Evolutionary conservation across 2,888 invertebrate species (phyloP).

Genomic region (Tupiocoris notatus): DNA sequence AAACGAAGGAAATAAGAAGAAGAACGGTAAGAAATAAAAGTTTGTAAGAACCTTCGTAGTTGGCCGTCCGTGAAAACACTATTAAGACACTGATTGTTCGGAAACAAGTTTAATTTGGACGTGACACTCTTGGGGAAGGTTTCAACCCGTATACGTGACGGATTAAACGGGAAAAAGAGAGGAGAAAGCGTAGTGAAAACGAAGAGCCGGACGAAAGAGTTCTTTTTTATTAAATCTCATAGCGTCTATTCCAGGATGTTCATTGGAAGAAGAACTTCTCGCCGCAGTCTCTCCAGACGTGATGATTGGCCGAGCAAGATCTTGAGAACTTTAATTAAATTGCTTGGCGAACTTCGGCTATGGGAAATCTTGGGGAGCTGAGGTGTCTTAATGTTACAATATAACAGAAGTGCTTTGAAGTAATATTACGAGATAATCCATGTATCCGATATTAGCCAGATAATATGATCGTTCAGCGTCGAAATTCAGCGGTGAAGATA

Average conservation of each 20-base stretch:
- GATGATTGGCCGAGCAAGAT: neutral
- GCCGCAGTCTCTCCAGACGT: neutral
- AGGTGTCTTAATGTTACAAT: too few species aligned
- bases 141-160: constrained; percentile 36
- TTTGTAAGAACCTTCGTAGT: constrained; percentile 14
- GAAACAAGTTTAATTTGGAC: constrained; percentile 43
- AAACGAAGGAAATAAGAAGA: constrained; percentile 15
- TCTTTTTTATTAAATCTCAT: constrained; percentile 38
- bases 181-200: neutral
- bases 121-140: constrained; percentile 40
- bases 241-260: constrained; percentile 1
- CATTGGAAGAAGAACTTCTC: neutral
- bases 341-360: neutral
- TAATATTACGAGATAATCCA: too few species aligned
- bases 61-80: constrained; percentile 42
- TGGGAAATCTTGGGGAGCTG: neutral
- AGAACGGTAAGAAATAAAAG: constrained; percentile 27
- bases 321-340: neutral
- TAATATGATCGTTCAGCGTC: too few species aligned
- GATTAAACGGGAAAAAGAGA: constrained; percentile 19
- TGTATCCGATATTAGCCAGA: too few species aligned
- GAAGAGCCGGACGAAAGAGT: neutral
- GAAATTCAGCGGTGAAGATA: too few species aligned
- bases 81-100: constrained; percentile 44
- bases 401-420: too few species aligned